Evolutionary conservation across 2,113 vertebrate genomes (phyloP), one percentile per base, ranked within the genome.

Genomic region (Poecile atricapillus): DNA sequence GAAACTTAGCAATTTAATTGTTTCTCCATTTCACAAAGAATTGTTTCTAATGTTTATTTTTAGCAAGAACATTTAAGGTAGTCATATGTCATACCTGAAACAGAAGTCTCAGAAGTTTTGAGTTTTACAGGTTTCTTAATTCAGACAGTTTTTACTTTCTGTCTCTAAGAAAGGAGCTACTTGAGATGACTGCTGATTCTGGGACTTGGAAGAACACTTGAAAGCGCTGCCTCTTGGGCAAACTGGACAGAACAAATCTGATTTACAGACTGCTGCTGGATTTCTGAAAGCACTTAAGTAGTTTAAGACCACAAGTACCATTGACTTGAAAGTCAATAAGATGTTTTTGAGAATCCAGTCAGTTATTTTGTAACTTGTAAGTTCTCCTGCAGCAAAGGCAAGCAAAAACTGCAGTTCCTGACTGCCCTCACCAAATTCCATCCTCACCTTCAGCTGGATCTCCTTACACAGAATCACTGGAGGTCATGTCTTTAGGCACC

Each of bases 161-260:
- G 37, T 74, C 23, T 44, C 83, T 70, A 53, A 79, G 70, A 71
- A 77, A 62, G 47, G 64, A 70, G 33, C n/a, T 17, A 3, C 43
- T 87, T 43, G 55, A 83, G 70, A 69, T 59, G 63, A 50, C 53
- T 52, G 14, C 88, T 68, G 78, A 85, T 47, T 43, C 19, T 52
- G 68, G 59, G 53, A 46, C 64, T 41, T 59, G 41, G 68, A 50
- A 31, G 44, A 65, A 86, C 35, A 91, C 75, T 94, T 91, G 63
- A 49, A 96, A 91, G 63, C 3, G 23, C 44, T 93, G 79, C 71
- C 93, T 88, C 64, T 83, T 41, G 63, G 88, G 88, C 78, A 92
- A 90, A 71, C 74, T 46, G 84, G 92, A 95, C 90, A 78, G 92
- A 94, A 87, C 55, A 73, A 95, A 91, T 87, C 77, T 91, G 90